These are phyloP conservation scores for Trichosurus vulpecula DNA, from an alignment of 2,797 vertebrate species.

Conservation along the genomic window DNA sequence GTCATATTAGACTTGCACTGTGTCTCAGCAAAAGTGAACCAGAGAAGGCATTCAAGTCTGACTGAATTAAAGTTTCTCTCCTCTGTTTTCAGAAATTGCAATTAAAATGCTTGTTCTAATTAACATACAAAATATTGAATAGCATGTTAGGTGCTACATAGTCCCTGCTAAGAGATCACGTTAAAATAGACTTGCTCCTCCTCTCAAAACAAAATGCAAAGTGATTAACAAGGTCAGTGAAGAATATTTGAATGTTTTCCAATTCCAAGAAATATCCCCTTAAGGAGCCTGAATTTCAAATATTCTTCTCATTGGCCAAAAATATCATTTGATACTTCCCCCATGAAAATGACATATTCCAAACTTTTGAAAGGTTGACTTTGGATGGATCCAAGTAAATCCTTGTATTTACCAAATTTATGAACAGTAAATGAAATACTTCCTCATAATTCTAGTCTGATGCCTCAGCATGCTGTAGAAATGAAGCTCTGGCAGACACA, in stretches of 20 bases:
- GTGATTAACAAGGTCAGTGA: background rate
- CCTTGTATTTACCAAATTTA: background rate
- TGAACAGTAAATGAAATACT: no score
- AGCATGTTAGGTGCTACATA: background rate
- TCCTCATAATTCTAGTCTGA: background rate
- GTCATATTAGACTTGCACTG: background rate
- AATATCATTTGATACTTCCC: background rate
- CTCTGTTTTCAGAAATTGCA: background rate
- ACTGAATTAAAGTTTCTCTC: background rate
- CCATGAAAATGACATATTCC: background rate
- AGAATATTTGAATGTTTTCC: background rate
- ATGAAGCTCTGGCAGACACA: background rate
- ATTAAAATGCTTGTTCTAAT: background rate
- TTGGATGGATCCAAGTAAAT: background rate
- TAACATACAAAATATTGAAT: background rate
- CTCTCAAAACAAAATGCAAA: background rate
- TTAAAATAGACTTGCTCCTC: background rate
- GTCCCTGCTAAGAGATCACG: background rate
- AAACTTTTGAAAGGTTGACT: background rate
- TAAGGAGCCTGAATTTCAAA: background rate
- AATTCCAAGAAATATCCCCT: background rate
- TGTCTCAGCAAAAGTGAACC: background rate
- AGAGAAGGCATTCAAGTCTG: background rate
- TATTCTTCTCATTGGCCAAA: background rate
- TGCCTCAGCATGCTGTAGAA: background rate